A percentile compares a stretch with the other conserved stretches of the same genome.
These are phyloP conservation scores for Timema podura DNA, from an alignment of 2,888 invertebrate genomes.

Conservation along the genomic window DNA sequence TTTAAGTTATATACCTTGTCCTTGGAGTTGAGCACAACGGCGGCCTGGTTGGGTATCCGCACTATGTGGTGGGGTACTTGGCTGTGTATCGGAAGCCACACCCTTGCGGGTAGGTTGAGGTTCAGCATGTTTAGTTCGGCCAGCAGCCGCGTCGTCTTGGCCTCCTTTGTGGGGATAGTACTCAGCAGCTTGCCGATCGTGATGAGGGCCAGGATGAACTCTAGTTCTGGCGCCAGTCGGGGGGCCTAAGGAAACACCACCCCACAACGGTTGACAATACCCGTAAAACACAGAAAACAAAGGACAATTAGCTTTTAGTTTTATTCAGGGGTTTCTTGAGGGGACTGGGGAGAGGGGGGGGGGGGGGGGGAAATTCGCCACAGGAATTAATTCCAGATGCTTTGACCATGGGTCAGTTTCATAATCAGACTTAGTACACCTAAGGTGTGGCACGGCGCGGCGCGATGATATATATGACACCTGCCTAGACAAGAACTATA, in stretches of 20 bases:
- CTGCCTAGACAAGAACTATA: too few relatives aligned
- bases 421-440: too few relatives aligned
- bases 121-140: conserved; percentile 92
- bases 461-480: too few relatives aligned
- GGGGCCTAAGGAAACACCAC: conserved; percentile 58
- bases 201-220: conserved; percentile 84
- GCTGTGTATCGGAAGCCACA: conserved; percentile 93
- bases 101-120: conserved; percentile 93
- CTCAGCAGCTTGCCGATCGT: conserved; percentile 80
- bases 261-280: background rate
- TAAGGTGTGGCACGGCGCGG: too few relatives aligned
- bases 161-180: conserved; percentile 80
- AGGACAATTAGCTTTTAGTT: too few relatives aligned
- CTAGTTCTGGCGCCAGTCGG: conserved; percentile 74
- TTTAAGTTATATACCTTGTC: conserved; percentile 65
- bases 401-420: too few relatives aligned
- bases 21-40: conserved; percentile 98
- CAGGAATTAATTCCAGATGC: too few relatives aligned
- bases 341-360: too few relatives aligned
- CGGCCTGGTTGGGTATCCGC: conserved; percentile 93
- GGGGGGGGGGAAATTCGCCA: too few relatives aligned
- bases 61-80: conserved; percentile 84
- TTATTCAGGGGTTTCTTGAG: too few relatives aligned
- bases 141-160: conserved; percentile 85
- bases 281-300: too few relatives aligned